These are phyloP conservation scores for Pristionchus fissidentatus DNA, from an alignment of 2,888 invertebrate species.

Conservation along the genomic window DNA sequence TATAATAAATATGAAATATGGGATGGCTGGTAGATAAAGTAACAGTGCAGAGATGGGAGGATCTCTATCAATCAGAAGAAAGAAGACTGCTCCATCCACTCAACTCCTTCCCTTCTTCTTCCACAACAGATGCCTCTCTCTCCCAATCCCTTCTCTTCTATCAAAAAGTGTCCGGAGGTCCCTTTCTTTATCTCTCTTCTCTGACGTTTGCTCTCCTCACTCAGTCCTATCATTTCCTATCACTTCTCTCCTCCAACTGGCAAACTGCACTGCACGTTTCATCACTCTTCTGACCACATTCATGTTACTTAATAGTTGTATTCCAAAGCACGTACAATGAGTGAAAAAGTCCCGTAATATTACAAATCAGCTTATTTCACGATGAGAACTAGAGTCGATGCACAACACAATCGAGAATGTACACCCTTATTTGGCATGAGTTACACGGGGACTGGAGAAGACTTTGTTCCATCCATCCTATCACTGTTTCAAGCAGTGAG, in stretches of 20 bases:
- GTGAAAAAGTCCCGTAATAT: conserved; percentile 5
- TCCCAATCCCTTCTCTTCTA: conserved; percentile 32
- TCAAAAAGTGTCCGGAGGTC: conserved; percentile 22
- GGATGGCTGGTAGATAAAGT: not conserved
- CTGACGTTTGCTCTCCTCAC: conserved; percentile 23
- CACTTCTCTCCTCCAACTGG: conserved; percentile 23
- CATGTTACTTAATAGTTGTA: not conserved
- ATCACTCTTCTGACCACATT: not conserved
- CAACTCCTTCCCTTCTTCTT: conserved; percentile 16
- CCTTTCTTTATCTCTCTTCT: conserved; percentile 33
- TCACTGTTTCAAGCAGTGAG: not conserved
- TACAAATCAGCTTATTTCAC: not conserved
- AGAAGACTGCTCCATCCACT: not conserved
- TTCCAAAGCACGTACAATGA: not conserved
- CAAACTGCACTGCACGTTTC: conserved; percentile 11
- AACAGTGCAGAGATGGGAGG: not conserved
- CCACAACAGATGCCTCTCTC: conserved; percentile 39
- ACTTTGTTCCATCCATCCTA: not conserved
- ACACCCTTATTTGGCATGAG: not conserved
- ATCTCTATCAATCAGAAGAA: too few species aligned
- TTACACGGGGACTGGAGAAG: not conserved
- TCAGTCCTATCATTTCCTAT: conserved; percentile 35
- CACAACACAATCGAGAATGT: not conserved
- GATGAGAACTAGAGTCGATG: not conserved
- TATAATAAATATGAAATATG: too few species aligned